A percentile compares a stretch with the other conserved stretches of the same genome.
Conservation (phyloP, 2,113 vertebrate species). For the Megaleporinus macrocephalus region DNA sequence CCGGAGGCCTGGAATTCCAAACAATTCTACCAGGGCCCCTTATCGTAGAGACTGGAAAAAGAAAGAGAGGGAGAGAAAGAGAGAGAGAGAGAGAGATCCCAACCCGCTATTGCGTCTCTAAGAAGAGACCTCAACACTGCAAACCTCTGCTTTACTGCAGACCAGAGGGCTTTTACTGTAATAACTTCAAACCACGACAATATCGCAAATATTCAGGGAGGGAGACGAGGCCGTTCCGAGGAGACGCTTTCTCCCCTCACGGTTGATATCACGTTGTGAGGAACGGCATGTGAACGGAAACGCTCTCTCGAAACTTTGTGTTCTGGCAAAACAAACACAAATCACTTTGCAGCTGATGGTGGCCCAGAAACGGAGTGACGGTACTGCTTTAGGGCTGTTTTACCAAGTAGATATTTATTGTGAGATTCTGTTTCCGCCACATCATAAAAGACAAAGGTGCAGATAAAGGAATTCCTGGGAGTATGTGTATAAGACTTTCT, state of each 20-base stretch:
- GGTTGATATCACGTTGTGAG: not conserved
- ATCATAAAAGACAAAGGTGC: too few species aligned
- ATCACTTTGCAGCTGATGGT: slow-evolving; percentile 2
- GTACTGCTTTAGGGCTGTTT: not conserved
- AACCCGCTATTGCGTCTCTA: not conserved
- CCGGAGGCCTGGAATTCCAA: slow-evolving; percentile 37
- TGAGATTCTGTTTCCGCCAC: not conserved
- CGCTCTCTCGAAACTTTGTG: slow-evolving; percentile 20
- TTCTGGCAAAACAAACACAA: slow-evolving; percentile 39
- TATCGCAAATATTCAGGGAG: slow-evolving; percentile 42
- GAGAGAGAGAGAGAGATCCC: not conserved
- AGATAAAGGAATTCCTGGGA: too few species aligned
- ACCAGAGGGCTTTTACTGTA: not conserved
- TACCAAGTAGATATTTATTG: slow-evolving; percentile 1
- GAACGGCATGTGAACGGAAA: slow-evolving; percentile 40
- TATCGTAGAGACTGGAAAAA: not conserved
- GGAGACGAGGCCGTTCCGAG: slow-evolving; percentile 24
- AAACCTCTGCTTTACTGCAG: not conserved
- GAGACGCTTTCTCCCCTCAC: slow-evolving; percentile 1
- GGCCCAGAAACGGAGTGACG: not conserved
- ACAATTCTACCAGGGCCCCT: slow-evolving; percentile 29
- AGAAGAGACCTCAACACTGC: not conserved
- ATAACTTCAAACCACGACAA: slow-evolving; percentile 14
- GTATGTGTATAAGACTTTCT: too few species aligned
- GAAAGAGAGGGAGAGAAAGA: not conserved